Evolutionary conservation across 1,140 invertebrate genomes (phyloP), one percentile per base, ranked within the genome.

Genomic region (Drosophila tropicalis): DNA sequence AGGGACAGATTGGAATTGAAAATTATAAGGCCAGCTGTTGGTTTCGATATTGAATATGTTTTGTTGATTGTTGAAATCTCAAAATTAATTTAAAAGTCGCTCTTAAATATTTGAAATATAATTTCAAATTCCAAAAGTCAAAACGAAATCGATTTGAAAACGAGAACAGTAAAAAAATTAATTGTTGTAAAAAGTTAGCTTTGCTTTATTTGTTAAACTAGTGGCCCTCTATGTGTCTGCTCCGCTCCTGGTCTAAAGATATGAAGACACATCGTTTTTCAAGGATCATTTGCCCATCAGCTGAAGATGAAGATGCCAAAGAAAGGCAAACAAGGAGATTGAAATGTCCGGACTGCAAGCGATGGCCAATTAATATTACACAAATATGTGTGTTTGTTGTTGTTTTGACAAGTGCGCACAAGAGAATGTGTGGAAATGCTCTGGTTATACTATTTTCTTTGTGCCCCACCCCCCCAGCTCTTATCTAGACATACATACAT

Each of bases 321-420:
- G 15, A 36, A 7, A 6, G 29, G 17, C 7, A 3, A 19, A 7
- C 13, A 67, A 12, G 6, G 10, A 25, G 51, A 12, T 15, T 9
- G 55, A 63, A 19, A 6, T 22, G 44, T 5, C 6, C 9, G 34
- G 19, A 41, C 22, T 10, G 19, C 51, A 62, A 47, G 47, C 13
- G 56, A 62, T 40, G 56, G 32, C 4, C 12, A 58, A 58, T 58
- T 58, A 58, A 58, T 39, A 58, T 58, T 51, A 44, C 32, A 44
- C 32, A 58, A 54, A 32, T 60, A 39, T 12, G 10, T 39, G 19
- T 62, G 19, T 41, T 63, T 51, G 17, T 63, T 62, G 72, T 82
- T 86, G 79, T 87, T 86, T 83, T 86, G 76, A 86, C 82, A 86
- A 86, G 83, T 86, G 82, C 72, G 69, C 79, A 70, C 22, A 70